Conservation (phyloP, 2,113 vertebrate species). For the Nymphicus hollandicus region DNA sequence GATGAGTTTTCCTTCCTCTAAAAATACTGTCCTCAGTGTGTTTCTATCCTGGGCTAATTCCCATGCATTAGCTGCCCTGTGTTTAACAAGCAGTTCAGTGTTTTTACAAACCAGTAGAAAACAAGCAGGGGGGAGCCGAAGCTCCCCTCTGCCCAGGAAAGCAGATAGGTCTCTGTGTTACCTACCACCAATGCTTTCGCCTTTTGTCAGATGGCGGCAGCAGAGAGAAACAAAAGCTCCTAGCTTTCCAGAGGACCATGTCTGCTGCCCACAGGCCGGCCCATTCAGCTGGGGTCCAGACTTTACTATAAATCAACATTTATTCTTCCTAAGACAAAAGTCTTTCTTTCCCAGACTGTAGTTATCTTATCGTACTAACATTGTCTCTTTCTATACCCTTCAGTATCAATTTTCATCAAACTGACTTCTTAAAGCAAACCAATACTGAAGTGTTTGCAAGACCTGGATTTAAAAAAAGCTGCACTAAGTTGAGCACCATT, state of each 20-base stretch:
- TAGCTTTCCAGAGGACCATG: background rate
- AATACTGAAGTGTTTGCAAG: background rate
- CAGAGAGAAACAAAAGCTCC: constrained; percentile 7
- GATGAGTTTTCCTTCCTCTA: background rate
- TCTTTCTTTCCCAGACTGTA: background rate
- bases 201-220: background rate
- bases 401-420: background rate
- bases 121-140: fast-evolving
- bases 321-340: background rate
- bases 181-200: background rate
- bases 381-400: background rate
- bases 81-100: background rate
- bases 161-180: background rate
- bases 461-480: background rate
- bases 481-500: background rate
- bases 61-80: background rate
- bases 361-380: background rate
- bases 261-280: background rate
- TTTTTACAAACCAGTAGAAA: background rate
- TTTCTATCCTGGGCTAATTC: background rate
- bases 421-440: background rate
- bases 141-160: background rate
- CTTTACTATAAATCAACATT: background rate
- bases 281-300: background rate
- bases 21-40: background rate